Evolutionary conservation across 2,888 invertebrate species (phyloP).

Genomic region (Mesodorylaimus sp.): DNA sequence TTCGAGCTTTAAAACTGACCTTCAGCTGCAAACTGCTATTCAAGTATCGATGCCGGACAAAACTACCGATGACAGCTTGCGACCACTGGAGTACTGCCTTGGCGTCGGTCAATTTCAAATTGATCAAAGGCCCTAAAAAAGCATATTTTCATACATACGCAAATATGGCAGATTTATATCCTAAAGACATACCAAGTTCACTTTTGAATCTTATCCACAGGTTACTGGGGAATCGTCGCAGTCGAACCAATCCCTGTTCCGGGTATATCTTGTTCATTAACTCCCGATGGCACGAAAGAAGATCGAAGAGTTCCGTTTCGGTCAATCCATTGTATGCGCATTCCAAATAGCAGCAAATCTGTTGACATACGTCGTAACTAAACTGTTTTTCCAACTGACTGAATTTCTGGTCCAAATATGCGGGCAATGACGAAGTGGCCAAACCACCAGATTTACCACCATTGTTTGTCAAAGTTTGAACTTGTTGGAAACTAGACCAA

Average conservation of each 20-base stretch:
- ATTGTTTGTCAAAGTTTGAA: not conserved
- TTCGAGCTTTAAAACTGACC: not conserved
- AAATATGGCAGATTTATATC: not conserved
- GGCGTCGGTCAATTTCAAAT: constrained; percentile 12
- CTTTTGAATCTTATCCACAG: not conserved
- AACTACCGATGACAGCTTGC: constrained; percentile 9
- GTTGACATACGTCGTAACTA: not conserved
- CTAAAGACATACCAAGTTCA: not conserved
- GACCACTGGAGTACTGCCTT: constrained; percentile 13
- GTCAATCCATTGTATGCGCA: constrained; percentile 15
- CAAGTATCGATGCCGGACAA: constrained; percentile 12
- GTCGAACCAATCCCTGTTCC: constrained; percentile 11
- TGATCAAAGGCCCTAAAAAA: constrained; percentile 11
- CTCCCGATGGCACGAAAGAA: constrained; percentile 10
- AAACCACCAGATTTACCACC: not conserved
- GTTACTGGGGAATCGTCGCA: constrained; percentile 12
- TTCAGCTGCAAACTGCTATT: constrained; percentile 1
- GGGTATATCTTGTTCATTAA: not conserved
- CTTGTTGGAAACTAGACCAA: not conserved
- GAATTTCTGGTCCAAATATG: not conserved
- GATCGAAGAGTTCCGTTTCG: constrained; percentile 17
- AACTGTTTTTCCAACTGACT: not conserved
- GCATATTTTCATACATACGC: not conserved
- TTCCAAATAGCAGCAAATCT: constrained; percentile 1
- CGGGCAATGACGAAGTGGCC: not conserved